Evolutionary conservation across 1,140 invertebrate species (phyloP), one percentile per base, ranked within the genome.

Genomic region (Psilanteris sp.): DNA sequence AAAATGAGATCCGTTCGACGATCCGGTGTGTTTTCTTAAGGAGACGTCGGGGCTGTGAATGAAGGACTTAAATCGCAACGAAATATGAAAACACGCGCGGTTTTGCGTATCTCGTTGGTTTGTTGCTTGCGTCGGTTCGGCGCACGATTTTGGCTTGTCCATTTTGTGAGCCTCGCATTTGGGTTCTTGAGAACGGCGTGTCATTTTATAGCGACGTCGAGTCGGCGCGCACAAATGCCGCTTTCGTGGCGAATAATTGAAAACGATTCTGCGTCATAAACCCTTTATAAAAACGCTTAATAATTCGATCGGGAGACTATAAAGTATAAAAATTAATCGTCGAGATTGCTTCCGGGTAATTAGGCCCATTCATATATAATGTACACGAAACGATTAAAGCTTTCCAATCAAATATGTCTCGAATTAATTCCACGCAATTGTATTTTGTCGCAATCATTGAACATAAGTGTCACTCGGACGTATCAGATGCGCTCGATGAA

Each of bases 371-470:
- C 44, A 14, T 39, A 50, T 52, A 37, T 27, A 59, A 48, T 57
- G 13, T 26, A 52, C 44, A 39, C 36, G n/a, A 59, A 64, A 57
- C 32, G 24, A 32, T 32, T 13, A 43, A 66, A 18, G 54, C 54
- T 74, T 74, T 61, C 26, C 52, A 59, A 67, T 67, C 71, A 74
- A 67, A 74, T 67, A 11, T 61, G 37, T 61, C 36, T 14, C 37
- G 71, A 61, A 74, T 74, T 52, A 74, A 74, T 74, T 52, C 44
- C 71, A 61, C 9, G 24, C 61, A 67, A 74, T 61, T 74, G 61
- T 74, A 46, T 39, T 44, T 46, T 15, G 36, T 54, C n/a, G 54
- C 44, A 61, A 74, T 61, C 71, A 54, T 54, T 67, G 54, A 54
- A 61, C 54, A 61, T 67, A 67, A 74, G 54, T 67, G 61, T 55